Evolutionary conservation across 1,140 invertebrate species (phyloP), one percentile per base, ranked within the genome.

Genomic region (Drosophila bifasciata): DNA sequence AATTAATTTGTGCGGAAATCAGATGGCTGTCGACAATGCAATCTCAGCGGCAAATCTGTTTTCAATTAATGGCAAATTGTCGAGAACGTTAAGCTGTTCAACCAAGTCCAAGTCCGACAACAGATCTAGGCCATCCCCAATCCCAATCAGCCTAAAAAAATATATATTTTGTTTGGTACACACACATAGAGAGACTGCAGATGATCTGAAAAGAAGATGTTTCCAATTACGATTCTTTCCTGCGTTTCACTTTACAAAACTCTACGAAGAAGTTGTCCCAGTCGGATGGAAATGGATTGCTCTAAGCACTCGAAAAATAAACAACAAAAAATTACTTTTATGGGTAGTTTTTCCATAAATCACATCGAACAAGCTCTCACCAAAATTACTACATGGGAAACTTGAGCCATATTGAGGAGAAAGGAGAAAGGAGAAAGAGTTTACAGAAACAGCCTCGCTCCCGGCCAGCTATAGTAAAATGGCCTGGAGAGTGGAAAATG

Each of bases 61-160:
- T 88, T 86, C 81, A 86, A 88, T 86, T 88, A 86, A 86, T 88
- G 83, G 69, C 83, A 86, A 86, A 86, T 88, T 86, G 81, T 88
- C 74, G 69, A 75, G 77, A 57, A 67, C 64, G 77, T 73, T 66
- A 72, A 78, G 75, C 75, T 67, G 66, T 59, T 69, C 59, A 43
- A 51, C 32, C 77, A 51, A 44, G 23, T 25, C 32, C 60, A 41
- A 23, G 48, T 40, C 19, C 1, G 43, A n/a, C 3, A 48, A 8
- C 44, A 40, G 48, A 70, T 21, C 36, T 19, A 3, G 8, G 8
- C 0, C 28, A 3, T 9, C 4, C 15, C 55, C 6, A 6, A 6
- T n/a, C 5, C 16, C 56, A 25, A 39, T 19, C 5, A 49, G 16
- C 16, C 36, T 6, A 57, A 57, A 59, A 69, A 67, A 71, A 79